Evolutionary conservation across 2,888 invertebrate genomes (phyloP).

Genomic region (Hemistola chrysoprasaria): DNA sequence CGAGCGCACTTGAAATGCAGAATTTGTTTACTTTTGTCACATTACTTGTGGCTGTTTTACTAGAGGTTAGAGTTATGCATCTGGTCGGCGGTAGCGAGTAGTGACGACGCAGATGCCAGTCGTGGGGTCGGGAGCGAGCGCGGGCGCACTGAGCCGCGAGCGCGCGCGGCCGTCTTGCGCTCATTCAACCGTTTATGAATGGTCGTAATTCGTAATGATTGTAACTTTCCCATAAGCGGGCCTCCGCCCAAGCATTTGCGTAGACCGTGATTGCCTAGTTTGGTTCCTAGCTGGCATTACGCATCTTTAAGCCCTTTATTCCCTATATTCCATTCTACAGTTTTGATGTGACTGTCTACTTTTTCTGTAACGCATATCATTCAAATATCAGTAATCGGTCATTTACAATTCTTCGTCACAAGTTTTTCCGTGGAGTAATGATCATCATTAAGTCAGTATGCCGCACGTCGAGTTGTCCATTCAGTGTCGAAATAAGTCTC

Average conservation of each 20-base stretch:
- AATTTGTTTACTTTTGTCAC: slow-evolving; percentile 20
- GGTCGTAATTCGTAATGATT: slow-evolving; percentile 71
- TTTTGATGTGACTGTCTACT: no score
- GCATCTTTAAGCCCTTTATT: slow-evolving; percentile 28
- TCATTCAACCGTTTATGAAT: slow-evolving; percentile 79
- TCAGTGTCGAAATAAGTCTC: slow-evolving; percentile 49
- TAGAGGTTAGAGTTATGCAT: slow-evolving; percentile 30
- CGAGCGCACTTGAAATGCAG: slow-evolving; percentile 19
- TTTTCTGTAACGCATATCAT: no score
- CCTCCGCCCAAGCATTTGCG: slow-evolving; percentile 58
- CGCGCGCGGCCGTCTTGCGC: slow-evolving; percentile 57
- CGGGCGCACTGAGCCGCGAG: slow-evolving; percentile 36
- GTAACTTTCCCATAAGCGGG: slow-evolving; percentile 75
- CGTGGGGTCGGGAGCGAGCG: slow-evolving; percentile 52
- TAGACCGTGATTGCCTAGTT: slow-evolving; percentile 40
- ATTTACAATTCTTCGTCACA: slow-evolving; percentile 7
- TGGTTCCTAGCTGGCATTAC: slow-evolving; percentile 28
- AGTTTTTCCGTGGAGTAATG: not conserved
- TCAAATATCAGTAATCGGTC: no score
- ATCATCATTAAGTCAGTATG: slow-evolving; percentile 1
- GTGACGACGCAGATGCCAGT: slow-evolving; percentile 54
- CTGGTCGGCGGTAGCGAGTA: slow-evolving; percentile 43
- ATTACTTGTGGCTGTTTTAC: slow-evolving; percentile 16
- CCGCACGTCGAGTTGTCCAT: slow-evolving; percentile 33
- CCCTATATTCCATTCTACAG: no score